Evolutionary conservation across 2,888 invertebrate species (phyloP), one percentile per base, ranked within the genome.

Genomic region (Acleris laterana): DNA sequence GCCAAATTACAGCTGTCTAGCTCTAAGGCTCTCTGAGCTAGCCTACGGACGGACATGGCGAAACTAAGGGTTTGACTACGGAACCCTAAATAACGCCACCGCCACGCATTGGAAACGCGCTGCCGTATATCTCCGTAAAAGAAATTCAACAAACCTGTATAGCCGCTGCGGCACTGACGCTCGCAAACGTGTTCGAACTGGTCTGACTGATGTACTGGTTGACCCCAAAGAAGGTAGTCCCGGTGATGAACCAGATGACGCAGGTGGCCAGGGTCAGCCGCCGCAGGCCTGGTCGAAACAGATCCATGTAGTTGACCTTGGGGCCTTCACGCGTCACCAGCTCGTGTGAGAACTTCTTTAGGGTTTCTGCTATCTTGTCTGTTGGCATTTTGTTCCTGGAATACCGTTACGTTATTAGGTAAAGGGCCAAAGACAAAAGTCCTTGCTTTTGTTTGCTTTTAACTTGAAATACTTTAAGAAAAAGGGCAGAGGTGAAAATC

Each of bases 211-310:
- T 95, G 84, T 96, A 97, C 84, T 97, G 96, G 56, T 96, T 96
- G 69, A 97, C 94, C 0, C 98, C 98, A 77, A 96, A 98, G 88
- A 96, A 97, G 46, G 96, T 95, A 82, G 98, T 93, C 0, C 97
- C 97, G 13, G 96, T 95, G 4, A 96, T 95, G n/a, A 96, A 89
- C 98, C 97, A 97, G 75, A 96, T 95, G 73, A 95, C 93, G 73
- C 94, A 94, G 78, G 96, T 95, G 72, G 94, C 94, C 0, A 95
- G 70, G 0, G 96, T 96, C 78, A 95, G 95, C 49, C 93, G 72
- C 49, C 96, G 83, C 81, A 97, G 89, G 59, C 94, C 94, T 0
- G 94, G 94, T 20, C 94, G 91, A 73, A 96, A 93, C 48, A 97
- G 87, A 77, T 96, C 95, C 0, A 93, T 6, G 59, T 96, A 84